phyloP scores from a whole-genome alignment of 2,888 invertebrate genomes.

The Agriopis marginaria region DNA sequence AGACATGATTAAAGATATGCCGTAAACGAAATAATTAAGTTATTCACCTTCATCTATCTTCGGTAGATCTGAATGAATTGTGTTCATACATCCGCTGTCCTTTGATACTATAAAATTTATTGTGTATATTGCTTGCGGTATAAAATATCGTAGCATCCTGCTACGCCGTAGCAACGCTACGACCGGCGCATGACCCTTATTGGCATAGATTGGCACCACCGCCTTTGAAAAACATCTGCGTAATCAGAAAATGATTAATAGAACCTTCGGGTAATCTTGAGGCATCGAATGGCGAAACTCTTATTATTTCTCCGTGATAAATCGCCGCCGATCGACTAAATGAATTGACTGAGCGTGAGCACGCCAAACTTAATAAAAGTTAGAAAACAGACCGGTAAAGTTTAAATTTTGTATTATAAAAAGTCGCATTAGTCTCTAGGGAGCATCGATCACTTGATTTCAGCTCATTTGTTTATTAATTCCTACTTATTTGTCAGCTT shows the following conservation, averaged over 20 bases:
- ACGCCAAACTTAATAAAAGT: conserved; percentile 33
- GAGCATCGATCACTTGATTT: conserved; percentile 33
- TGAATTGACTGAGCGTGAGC: conserved; percentile 38
- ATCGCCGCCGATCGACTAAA: conserved; percentile 34
- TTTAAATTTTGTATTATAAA: conserved; percentile 32
- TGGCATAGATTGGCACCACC: conserved; percentile 23
- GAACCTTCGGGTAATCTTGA: conserved; percentile 25
- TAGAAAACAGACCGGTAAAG: conserved; percentile 22
- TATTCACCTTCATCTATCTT: no score
- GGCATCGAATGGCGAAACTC: conserved; percentile 31
- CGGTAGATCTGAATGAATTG: no score
- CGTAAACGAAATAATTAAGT: no score
- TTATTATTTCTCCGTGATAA: conserved; percentile 37
- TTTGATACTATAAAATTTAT: neutral
- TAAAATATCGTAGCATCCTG: neutral
- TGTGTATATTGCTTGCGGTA: neutral
- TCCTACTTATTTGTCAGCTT: conserved; percentile 9
- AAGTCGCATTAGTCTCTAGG: conserved; percentile 25
- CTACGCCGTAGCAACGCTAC: conserved; percentile 14
- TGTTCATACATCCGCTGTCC: no score
- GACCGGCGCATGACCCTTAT: conserved; percentile 11
- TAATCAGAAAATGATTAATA: conserved; percentile 41
- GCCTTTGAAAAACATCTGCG: conserved; percentile 33
- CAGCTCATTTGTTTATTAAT: conserved; percentile 23
- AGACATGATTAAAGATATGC: no score